Evolutionary conservation across 2,113 vertebrate species (phyloP).

Genomic region (Guaruba guarouba): DNA sequence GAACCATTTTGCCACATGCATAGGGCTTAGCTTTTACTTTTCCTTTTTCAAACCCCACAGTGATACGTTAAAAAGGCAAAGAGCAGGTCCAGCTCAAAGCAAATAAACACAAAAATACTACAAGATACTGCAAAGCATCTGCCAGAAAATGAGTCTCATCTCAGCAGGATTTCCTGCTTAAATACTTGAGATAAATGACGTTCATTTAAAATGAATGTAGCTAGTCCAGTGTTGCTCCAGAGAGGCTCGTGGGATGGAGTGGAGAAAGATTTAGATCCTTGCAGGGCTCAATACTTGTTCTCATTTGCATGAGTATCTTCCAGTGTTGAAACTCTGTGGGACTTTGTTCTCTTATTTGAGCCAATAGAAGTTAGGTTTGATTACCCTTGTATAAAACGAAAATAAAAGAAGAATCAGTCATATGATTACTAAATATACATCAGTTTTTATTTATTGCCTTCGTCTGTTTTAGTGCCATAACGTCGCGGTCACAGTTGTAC

Average conservation of each 20-base stretch:
- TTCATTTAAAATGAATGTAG: not conserved
- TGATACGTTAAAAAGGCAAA: not conserved
- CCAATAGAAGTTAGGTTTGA: not conserved
- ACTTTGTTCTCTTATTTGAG: conserved; percentile 10
- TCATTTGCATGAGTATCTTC: conserved; percentile 8
- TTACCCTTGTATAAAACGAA: not conserved
- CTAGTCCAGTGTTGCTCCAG: conserved; percentile 38
- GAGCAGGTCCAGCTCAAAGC: not conserved
- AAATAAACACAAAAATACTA: not conserved
- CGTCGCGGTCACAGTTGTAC: not conserved
- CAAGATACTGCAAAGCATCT: not conserved
- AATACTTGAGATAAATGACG: not conserved
- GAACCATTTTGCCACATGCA: not conserved
- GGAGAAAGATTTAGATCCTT: conserved; percentile 45
- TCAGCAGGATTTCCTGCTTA: conserved; percentile 7
- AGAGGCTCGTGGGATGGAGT: not conserved
- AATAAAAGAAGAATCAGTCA: not conserved
- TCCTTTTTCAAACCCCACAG: no score
- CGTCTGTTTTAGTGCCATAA: not conserved
- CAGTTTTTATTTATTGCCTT: not conserved
- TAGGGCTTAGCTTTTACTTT: not conserved
- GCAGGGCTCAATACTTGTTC: conserved; percentile 27
- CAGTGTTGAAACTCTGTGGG: not conserved
- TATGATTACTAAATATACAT: not conserved
- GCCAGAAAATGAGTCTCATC: not conserved